phyloP scores from a whole-genome alignment of 2,113 vertebrate genomes.

The Merops nubicus region DNA sequence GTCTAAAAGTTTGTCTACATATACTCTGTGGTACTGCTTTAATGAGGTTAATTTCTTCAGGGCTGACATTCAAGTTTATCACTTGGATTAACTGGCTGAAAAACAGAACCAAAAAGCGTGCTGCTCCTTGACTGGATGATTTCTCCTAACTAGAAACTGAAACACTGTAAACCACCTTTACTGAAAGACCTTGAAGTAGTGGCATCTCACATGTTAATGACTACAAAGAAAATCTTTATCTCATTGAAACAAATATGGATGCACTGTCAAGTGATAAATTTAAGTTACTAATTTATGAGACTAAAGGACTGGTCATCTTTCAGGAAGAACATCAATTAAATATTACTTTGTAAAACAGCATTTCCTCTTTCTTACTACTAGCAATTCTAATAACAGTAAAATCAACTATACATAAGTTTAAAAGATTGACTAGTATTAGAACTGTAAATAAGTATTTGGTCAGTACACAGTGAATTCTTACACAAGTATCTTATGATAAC shows the following conservation, averaged over 20 bases:
- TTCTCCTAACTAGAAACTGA: neutral
- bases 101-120: neutral
- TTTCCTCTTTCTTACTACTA: neutral
- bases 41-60: neutral
- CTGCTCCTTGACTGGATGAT: neutral
- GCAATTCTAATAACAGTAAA: neutral
- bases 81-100: neutral
- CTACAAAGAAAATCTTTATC: neutral
- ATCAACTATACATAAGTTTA: neutral
- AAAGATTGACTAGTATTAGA: neutral
- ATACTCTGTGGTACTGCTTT: neutral
- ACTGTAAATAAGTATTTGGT: neutral
- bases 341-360: neutral
- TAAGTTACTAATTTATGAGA: neutral
- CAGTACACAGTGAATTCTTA: neutral
- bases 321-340: neutral
- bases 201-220: neutral
- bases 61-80: neutral
- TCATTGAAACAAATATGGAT: neutral
- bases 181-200: neutral
- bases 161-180: neutral
- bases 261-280: neutral
- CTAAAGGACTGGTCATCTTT: neutral
- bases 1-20: neutral
- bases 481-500: rapidly evolving